phyloP scores from a whole-genome alignment of 23 tunicate genomes.

The Trididemnum clinides region DNA sequence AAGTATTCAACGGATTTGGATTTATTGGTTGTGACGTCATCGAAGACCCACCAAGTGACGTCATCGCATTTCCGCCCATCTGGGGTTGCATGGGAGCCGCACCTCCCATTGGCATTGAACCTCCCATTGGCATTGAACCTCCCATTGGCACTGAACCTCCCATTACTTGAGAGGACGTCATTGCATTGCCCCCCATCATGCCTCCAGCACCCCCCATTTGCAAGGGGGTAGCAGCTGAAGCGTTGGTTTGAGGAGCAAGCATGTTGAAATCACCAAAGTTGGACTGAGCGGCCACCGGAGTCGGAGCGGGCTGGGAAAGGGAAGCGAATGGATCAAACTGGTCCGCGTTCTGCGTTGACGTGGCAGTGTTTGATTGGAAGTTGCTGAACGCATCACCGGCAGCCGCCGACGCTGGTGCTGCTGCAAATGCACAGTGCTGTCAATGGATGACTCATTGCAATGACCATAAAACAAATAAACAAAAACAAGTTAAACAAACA shows the following conservation, averaged over 20 bases:
- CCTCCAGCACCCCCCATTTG: not conserved
- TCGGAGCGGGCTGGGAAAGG: slow-evolving; percentile 33
- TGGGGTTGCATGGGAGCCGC: not conserved
- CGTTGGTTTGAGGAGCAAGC: not conserved
- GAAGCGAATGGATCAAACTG: slow-evolving; percentile 76
- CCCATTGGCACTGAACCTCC: not conserved
- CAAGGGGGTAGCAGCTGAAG: not conserved
- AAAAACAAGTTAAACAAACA: too few relatives aligned
- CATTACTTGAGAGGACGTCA: slow-evolving; percentile 8
- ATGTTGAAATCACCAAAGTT: not conserved
- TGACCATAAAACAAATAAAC: too few relatives aligned
- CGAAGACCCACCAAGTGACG: not conserved
- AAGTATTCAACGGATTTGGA: not conserved
- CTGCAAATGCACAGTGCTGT: too few relatives aligned
- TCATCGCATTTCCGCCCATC: slow-evolving; percentile 6
- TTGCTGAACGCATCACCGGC: not conserved
- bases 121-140: not conserved
- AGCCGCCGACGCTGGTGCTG: not conserved
- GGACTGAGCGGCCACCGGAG: not conserved
- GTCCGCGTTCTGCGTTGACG: slow-evolving; percentile 9
- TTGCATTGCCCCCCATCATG: not conserved
- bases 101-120: not conserved
- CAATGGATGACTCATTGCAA: too few relatives aligned
- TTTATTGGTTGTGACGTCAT: slow-evolving; percentile 11
- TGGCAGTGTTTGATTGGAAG: slow-evolving; percentile 50